These are phyloP conservation scores for Catagonus wagneri DNA, from an alignment of 2,113 vertebrate genomes.

Conservation along the genomic window DNA sequence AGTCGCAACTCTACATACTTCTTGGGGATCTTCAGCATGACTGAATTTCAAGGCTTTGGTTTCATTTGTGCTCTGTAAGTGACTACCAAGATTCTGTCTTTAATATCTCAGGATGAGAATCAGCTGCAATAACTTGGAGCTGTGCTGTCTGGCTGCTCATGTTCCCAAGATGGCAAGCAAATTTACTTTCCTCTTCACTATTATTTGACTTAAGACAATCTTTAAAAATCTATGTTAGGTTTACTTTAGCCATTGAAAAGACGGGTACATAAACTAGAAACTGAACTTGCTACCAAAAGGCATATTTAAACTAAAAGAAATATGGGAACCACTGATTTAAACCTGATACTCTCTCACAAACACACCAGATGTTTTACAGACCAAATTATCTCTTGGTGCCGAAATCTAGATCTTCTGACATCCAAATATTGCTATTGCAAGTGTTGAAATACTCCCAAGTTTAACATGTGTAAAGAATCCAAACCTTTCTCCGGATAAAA, in stretches of 20 bases:
- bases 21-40: neutral
- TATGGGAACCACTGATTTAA: constrained; percentile 53
- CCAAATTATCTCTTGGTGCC: constrained; percentile 72
- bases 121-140: neutral
- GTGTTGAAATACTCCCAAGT: constrained; percentile 74
- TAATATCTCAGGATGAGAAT: constrained; percentile 6
- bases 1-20: neutral
- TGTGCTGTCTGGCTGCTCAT: neutral
- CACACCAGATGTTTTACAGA: constrained; percentile 79
- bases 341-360: constrained; percentile 51
- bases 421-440: constrained; percentile 82
- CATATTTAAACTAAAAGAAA: constrained; percentile 62
- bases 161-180: constrained; percentile 46
- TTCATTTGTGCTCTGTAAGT: neutral
- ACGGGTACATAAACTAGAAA: constrained; percentile 44
- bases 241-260: constrained; percentile 40
- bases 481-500: constrained; percentile 74
- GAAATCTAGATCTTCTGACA: constrained; percentile 79
- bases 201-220: constrained; percentile 51
- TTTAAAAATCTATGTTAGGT: constrained; percentile 40
- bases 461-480: constrained; percentile 77
- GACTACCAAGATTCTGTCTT: constrained; percentile 25
- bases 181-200: constrained; percentile 54
- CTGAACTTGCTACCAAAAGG: constrained; percentile 53
- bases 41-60: constrained; percentile 37